A percentile compares a stretch with the other conserved stretches of the same genome.
phyloP scores from a whole-genome alignment of 2,888 invertebrate species.

The Netelia fuscicornis region DNA sequence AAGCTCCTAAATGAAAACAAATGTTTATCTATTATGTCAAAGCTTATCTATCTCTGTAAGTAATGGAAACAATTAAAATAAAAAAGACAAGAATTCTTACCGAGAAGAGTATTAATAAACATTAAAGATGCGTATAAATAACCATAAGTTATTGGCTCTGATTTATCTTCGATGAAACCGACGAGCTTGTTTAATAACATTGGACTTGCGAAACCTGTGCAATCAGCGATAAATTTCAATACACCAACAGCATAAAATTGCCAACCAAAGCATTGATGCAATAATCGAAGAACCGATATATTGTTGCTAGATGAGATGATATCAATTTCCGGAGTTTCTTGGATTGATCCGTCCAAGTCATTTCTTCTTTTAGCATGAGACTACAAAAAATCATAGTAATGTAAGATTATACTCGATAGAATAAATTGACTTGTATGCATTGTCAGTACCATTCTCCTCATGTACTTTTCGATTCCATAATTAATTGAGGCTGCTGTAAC shows the following conservation, averaged over 20 bases:
- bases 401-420: background rate
- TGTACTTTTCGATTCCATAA: constrained; percentile 87
- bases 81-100: constrained; percentile 84
- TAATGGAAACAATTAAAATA: constrained; percentile 18
- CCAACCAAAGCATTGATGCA: constrained; percentile 91
- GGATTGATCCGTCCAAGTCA: constrained; percentile 41
- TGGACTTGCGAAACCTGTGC: constrained; percentile 95
- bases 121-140: constrained; percentile 89
- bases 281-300: constrained; percentile 88
- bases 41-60: background rate
- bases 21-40: constrained; percentile 30
- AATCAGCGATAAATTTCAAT: constrained; percentile 93
- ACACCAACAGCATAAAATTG: constrained; percentile 95
- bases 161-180: constrained; percentile 90
- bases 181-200: constrained; percentile 94
- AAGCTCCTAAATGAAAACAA: constrained; percentile 86
- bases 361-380: constrained; percentile 52
- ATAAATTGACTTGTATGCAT: background rate
- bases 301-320: constrained; percentile 79
- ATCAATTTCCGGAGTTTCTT: constrained; percentile 61
- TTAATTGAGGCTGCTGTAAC: constrained; percentile 88
- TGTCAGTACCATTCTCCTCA: constrained; percentile 81
- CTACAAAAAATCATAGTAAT: constrained; percentile 60
- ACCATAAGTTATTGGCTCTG: constrained; percentile 88
- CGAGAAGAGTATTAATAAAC: constrained; percentile 88